Conservation (phyloP, 1,140 invertebrate species). For the Formica selysi region DNA sequence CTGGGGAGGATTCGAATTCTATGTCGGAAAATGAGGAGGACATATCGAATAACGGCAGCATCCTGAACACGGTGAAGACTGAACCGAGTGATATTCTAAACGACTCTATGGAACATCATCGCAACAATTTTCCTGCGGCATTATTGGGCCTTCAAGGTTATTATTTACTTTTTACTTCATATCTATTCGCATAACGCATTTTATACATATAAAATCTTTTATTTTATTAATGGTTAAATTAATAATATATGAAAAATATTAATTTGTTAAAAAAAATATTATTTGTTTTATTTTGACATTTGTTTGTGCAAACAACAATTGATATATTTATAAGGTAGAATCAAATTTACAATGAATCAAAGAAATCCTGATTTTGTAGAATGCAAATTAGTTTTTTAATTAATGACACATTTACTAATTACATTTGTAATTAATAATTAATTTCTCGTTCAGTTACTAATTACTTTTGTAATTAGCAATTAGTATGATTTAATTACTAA, state of each 20-base stretch:
- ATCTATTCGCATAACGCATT: not conserved
- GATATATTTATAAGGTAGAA: conserved; percentile 35
- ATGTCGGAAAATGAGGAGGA: conserved; percentile 89
- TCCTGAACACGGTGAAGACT: conserved; percentile 88
- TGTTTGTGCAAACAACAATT: not conserved
- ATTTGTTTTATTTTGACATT: not conserved
- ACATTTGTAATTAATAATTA: conserved; percentile 62
- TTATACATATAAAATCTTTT: not conserved
- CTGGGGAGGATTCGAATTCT: conserved; percentile 92
- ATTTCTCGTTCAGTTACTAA: conserved; percentile 58
- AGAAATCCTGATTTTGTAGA: conserved; percentile 26
- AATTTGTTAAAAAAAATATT: not conserved
- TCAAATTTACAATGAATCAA: conserved; percentile 17
- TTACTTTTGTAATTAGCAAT: conserved; percentile 63
- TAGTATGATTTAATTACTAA: conserved; percentile 59
- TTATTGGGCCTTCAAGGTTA: conserved; percentile 91
- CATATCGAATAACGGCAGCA: conserved; percentile 90
- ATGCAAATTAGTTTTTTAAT: conserved; percentile 58
- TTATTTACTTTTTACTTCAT: not conserved
- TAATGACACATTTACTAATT: conserved; percentile 62
- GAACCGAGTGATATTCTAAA: conserved; percentile 87
- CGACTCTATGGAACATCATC: conserved; percentile 85
- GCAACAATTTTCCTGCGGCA: conserved; percentile 89
- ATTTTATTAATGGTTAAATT: not conserved
- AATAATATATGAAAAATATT: not conserved